Percentiles rank a stretch among this genome's conserved stretches.
Conservation (phyloP, 2,888 invertebrate species). For the Eupithecia vulgata region DNA sequence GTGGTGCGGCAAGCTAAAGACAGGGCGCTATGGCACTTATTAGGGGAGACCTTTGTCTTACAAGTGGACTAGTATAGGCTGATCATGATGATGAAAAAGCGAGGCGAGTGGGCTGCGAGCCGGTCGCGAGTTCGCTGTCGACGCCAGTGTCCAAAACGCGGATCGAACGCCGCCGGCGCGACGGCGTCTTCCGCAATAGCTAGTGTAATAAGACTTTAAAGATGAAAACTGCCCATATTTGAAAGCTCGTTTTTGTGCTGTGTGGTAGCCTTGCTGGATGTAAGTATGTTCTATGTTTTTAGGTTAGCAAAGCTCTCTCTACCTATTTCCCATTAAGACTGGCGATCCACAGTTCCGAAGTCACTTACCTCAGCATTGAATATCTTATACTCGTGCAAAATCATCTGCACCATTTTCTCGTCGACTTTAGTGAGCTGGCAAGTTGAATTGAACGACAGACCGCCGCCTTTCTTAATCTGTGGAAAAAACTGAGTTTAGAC, state of each 20-base stretch:
- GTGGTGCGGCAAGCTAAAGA: too few species aligned
- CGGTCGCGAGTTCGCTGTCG: too few species aligned
- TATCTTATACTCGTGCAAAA: slow-evolving; percentile 99
- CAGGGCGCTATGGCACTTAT: too few species aligned
- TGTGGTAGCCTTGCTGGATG: not conserved
- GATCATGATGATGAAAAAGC: too few species aligned
- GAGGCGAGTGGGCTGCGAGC: too few species aligned
- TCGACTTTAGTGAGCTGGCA: slow-evolving; percentile 96
- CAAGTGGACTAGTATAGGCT: too few species aligned
- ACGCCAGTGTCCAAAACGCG: too few species aligned
- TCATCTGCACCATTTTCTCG: slow-evolving; percentile 98
- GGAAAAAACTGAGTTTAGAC: slow-evolving; percentile 9
- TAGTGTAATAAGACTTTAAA: too few species aligned
- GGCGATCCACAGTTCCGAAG: not conserved
- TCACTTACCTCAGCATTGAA: slow-evolving; percentile 92
- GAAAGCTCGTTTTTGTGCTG: not conserved
- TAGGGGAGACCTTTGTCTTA: too few species aligned
- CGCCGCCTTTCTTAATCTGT: slow-evolving; percentile 96
- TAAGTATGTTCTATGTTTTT: too few species aligned
- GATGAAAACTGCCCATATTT: not conserved
- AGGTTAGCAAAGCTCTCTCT: not conserved
- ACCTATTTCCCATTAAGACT: not conserved
- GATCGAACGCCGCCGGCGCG: too few species aligned
- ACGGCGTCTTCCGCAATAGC: too few species aligned
- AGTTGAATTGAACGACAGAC: slow-evolving; percentile 98